Evolutionary conservation across 2,888 invertebrate species (phyloP), one percentile per base, ranked within the genome.

Genomic region (Diplazon laetatorius): DNA sequence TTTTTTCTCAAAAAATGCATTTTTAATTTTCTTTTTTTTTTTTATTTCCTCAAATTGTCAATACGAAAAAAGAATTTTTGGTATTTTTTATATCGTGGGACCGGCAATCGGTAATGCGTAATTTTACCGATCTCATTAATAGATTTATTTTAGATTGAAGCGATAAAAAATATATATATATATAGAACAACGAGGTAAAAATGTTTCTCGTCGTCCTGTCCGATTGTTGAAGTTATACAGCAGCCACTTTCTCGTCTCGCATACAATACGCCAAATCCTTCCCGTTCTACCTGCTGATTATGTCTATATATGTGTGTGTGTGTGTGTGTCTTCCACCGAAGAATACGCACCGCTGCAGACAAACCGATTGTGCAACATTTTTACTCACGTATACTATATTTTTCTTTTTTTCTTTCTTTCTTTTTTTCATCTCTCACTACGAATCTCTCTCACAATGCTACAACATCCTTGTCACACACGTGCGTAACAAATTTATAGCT

Each of bases 401-500:
- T n/a, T n/a, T n/a, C n/a, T n/a, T n/a, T n/a, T n/a, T n/a, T n/a
- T n/a, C n/a, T n/a, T n/a, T n/a, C n/a, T n/a, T n/a, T 37, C 72
- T 30, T 50, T 74, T 73, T 82, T 83, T 82, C 85, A 81, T 82
- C 81, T 82, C n/a, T 83, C 78, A 6, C 82, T 81, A 76, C 46
- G 59, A 78, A 73, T 82, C 80, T 82, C 83, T 82, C 80, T 82
- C 83, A 83, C 81, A 73, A 75, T 75, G 16, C 60, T 18, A 48
- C 55, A 57, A 37, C 71, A 65, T 39, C 42, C 55, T n/a, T 25
- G 25, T 20, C 16, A 12, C 42, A 37, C 25, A n/a, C 30, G 35
- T 59, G 16, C 20, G 48, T 48, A n/a, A 10, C 48, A 9, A 59
- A n/a, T n/a, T n/a, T n/a, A n/a, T n/a, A n/a, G n/a, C n/a, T n/a